Percentiles rank a stretch among this genome's conserved stretches.
phyloP scores from a whole-genome alignment of 2,888 invertebrate genomes.

The Tillus elongatus region DNA sequence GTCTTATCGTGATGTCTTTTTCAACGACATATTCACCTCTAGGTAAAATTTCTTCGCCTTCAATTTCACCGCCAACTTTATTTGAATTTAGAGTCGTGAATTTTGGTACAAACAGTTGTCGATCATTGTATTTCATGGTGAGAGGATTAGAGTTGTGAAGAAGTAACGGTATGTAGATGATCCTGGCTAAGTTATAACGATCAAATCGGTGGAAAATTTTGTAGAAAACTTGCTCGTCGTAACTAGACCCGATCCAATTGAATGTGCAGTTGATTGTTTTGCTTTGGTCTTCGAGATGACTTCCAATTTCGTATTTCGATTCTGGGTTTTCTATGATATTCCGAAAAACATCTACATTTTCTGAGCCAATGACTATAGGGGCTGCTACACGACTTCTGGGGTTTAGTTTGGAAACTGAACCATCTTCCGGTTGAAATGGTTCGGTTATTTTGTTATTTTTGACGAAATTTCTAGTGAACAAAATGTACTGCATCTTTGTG shows the following conservation, averaged over 20 bases:
- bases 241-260: constrained; percentile 82
- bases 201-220: constrained; percentile 78
- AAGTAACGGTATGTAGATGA: constrained; percentile 84
- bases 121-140: constrained; percentile 69
- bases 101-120: constrained; percentile 68
- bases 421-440: constrained; percentile 62
- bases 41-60: constrained; percentile 75
- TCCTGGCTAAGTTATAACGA: constrained; percentile 88
- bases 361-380: constrained; percentile 82
- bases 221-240: constrained; percentile 63
- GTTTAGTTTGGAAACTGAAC: constrained; percentile 61
- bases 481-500: constrained; percentile 67
- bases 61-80: constrained; percentile 83
- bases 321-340: constrained; percentile 88
- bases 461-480: constrained; percentile 83
- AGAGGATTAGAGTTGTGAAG: constrained; percentile 83
- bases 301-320: constrained; percentile 89
- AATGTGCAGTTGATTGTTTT: constrained; percentile 85
- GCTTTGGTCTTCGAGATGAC: constrained; percentile 90
- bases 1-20: constrained; percentile 87
- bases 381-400: constrained; percentile 91
- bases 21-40: constrained; percentile 84
- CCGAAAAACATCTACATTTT: constrained; percentile 78
- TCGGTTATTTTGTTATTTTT: constrained; percentile 78
- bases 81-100: constrained; percentile 59